Evolutionary conservation across 2,113 vertebrate species (phyloP), one percentile per base, ranked within the genome.

Genomic region (Globicephala melas): DNA sequence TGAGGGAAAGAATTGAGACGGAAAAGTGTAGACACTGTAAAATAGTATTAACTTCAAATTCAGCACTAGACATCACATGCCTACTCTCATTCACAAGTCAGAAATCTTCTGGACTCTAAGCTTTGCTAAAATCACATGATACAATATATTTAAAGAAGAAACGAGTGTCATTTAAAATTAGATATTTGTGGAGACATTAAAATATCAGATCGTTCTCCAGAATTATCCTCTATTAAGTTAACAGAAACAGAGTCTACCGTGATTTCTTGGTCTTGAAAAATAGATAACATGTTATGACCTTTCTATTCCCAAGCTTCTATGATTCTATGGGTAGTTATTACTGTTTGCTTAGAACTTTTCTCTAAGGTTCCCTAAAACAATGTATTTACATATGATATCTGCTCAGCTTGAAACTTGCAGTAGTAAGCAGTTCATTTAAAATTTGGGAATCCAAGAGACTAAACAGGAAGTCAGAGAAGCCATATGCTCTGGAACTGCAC

Each of bases 401-500:
- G 7, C 84, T 97, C 67, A 71, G 80, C 76, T 96, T 15, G 6
- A 97, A 98, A 96, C 50, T 38, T 97, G 76, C 93, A 71, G 8
- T 53, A 94, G 91, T 95, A 98, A 97, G 96, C 96, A 97, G 62
- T 96, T 95, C 84, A 55, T 92, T 97, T 95, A 96, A 97, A 97
- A 97, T 95, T 94, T 96, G 0, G 88, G 91, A 76, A 65, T 93
- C 84, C 85, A 28, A 83, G 96, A 97, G 95, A 89, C 90, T 95
- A 95, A 95, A 92, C 65, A 92, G 79, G 89, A 97, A 96, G 87
- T 96, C 83, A 96, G 73, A 92, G 74, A 90, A 89, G 80, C 80
- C 18, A 18, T 95, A 86, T 94, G 90, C 90, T 96, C 76, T 50
- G 83, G 65, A 96, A 96, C 87, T 94, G 89, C 91, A 97, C 96